These are phyloP conservation scores for Polylopha cassiicola DNA, from an alignment of 2,888 invertebrate genomes.

Conservation along the genomic window DNA sequence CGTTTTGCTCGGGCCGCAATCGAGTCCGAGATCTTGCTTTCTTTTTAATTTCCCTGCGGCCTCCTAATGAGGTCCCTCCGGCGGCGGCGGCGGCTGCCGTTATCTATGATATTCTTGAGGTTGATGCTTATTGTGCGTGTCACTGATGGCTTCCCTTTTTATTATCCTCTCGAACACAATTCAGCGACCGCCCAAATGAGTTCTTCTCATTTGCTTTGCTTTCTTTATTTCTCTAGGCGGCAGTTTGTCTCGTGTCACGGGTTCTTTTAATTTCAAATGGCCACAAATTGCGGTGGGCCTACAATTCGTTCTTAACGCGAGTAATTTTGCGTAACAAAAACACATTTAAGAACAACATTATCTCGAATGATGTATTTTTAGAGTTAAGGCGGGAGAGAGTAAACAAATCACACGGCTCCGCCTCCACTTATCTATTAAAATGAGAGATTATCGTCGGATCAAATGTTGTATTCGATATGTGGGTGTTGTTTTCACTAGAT, in stretches of 20 bases:
- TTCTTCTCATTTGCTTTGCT: slow-evolving; percentile 74
- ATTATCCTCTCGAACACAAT: slow-evolving; percentile 77
- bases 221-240: slow-evolving; percentile 75
- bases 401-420: slow-evolving; percentile 69
- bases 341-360: slow-evolving; percentile 7
- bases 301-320: slow-evolving; percentile 37
- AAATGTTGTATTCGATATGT: slow-evolving; percentile 50
- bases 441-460: slow-evolving; percentile 72
- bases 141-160: slow-evolving; percentile 77
- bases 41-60: slow-evolving; percentile 78
- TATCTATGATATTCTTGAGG: slow-evolving; percentile 78
- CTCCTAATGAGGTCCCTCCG: slow-evolving; percentile 75
- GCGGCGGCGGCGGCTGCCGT: slow-evolving; percentile 60
- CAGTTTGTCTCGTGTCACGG: slow-evolving; percentile 70
- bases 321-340: slow-evolving; percentile 37
- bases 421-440: slow-evolving; percentile 76
- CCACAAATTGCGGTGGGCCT: slow-evolving; percentile 40
- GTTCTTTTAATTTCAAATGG: slow-evolving; percentile 66
- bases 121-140: slow-evolving; percentile 79
- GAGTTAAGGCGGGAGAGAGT: slow-evolving; percentile 39
- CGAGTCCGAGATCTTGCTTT: slow-evolving; percentile 76
- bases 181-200: slow-evolving; percentile 73
- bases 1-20: slow-evolving; percentile 70
- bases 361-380: slow-evolving; percentile 12
- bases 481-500: slow-evolving; percentile 75